These are phyloP conservation scores for Manis pentadactyla DNA, from an alignment of 2,797 vertebrate genomes.

Conservation along the genomic window DNA sequence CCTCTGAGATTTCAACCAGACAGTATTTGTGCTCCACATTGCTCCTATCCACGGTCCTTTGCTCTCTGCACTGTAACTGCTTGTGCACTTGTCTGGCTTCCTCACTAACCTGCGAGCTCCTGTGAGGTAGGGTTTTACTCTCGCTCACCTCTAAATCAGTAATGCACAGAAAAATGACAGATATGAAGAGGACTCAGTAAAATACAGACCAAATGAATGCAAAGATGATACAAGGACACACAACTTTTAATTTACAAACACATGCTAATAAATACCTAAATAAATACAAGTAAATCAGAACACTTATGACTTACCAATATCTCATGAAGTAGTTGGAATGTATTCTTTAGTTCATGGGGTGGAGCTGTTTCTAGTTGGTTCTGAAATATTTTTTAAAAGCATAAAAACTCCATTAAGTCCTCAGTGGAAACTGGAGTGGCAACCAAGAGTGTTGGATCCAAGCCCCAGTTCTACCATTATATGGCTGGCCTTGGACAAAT, in stretches of 20 bases:
- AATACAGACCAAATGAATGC: background rate
- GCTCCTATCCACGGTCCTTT: background rate
- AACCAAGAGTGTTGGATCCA: background rate
- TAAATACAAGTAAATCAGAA: background rate
- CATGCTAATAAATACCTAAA: background rate
- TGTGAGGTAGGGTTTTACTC: background rate
- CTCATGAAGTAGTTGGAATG: conserved; percentile 97
- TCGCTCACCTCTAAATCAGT: background rate
- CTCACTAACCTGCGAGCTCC: background rate
- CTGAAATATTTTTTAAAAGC: conserved; percentile 85
- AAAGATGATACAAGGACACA: background rate
- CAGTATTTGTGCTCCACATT: background rate
- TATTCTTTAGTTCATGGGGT: conserved; percentile 97
- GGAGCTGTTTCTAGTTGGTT: conserved; percentile 97
- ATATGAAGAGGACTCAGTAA: background rate
- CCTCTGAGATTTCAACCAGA: background rate
- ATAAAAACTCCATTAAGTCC: conserved; percentile 32
- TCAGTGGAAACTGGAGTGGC: background rate
- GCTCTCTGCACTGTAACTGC: background rate
- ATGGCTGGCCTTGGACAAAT: background rate
- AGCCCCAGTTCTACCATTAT: background rate
- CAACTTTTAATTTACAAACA: background rate
- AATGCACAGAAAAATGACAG: background rate
- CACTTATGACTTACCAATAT: conserved; percentile 91
- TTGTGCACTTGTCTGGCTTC: background rate